phyloP scores from a whole-genome alignment of 2,888 invertebrate genomes.

The Ecliptopera silaceata region DNA sequence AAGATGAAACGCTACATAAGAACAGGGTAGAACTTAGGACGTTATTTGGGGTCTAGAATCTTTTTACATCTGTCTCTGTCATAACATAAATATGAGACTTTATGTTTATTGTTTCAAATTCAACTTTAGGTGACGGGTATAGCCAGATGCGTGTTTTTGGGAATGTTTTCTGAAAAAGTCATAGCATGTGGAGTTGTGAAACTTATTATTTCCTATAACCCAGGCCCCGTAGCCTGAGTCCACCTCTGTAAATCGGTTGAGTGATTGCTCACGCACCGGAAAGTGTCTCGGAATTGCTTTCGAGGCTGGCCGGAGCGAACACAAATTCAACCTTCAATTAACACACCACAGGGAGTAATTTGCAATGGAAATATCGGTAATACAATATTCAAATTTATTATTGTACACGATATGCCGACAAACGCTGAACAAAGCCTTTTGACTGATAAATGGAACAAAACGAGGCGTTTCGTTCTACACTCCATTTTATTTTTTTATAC shows the following conservation, averaged over 20 bases:
- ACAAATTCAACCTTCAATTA: constrained; percentile 20
- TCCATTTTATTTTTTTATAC: too few species aligned
- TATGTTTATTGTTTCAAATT: too few species aligned
- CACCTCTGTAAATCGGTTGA: constrained; percentile 16
- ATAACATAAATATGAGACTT: too few species aligned
- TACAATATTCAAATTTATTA: background rate
- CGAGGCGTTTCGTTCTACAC: too few species aligned
- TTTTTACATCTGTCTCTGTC: too few species aligned
- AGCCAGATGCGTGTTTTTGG: too few species aligned
- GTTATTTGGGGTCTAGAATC: background rate
- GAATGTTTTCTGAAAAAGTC: too few species aligned
- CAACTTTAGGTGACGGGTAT: too few species aligned
- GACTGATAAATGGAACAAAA: too few species aligned
- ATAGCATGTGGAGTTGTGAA: too few species aligned
- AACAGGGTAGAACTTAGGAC: constrained; percentile 3
- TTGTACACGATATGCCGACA: background rate
- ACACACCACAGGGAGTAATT: constrained; percentile 10
- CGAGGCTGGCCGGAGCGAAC: constrained; percentile 1
- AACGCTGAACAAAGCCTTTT: too few species aligned
- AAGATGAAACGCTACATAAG: constrained; percentile 17
- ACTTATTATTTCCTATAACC: too few species aligned
- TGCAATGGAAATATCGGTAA: background rate
- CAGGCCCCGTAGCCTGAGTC: constrained; percentile 7
- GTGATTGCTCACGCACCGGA: constrained; percentile 32
- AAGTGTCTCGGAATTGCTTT: constrained; percentile 24